Evolutionary conservation across 2,113 vertebrate species (phyloP).

Genomic region (Ciconia maguari): DNA sequence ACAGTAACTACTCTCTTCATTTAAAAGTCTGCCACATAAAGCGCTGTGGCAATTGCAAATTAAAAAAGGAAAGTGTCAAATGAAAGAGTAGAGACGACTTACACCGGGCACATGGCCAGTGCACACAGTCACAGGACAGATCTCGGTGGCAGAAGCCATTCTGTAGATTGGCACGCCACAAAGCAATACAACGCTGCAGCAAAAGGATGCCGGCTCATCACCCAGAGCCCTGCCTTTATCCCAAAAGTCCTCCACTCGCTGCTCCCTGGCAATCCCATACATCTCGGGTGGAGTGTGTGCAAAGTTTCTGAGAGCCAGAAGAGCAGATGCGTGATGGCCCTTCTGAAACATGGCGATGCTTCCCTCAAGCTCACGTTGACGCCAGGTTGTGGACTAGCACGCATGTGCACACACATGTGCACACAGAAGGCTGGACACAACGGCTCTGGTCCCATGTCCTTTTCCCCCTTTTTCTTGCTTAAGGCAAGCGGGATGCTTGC

Average conservation of each 20-base stretch:
- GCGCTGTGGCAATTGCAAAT: background rate
- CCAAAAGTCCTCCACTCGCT: background rate
- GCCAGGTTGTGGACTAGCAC: background rate
- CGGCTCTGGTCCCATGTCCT: background rate
- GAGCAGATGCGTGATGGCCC: background rate
- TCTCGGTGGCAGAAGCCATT: background rate
- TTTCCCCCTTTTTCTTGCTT: background rate
- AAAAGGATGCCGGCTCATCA: background rate
- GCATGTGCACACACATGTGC: accelerated
- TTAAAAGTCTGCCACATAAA: background rate
- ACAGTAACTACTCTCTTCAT: background rate
- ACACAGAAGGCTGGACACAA: background rate
- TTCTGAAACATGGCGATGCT: background rate
- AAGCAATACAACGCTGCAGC: too few species aligned
- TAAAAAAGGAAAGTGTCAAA: background rate
- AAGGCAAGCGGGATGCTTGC: background rate
- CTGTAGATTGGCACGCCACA: background rate
- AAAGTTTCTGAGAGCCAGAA: background rate
- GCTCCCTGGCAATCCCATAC: background rate
- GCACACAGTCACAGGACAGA: background rate
- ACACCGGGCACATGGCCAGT: accelerated
- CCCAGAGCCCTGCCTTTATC: background rate
- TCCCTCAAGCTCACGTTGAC: background rate
- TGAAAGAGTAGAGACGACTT: background rate
- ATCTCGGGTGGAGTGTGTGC: accelerated